Conservation (phyloP, 1,140 invertebrate species). For the Agrypnia vestita region DNA sequence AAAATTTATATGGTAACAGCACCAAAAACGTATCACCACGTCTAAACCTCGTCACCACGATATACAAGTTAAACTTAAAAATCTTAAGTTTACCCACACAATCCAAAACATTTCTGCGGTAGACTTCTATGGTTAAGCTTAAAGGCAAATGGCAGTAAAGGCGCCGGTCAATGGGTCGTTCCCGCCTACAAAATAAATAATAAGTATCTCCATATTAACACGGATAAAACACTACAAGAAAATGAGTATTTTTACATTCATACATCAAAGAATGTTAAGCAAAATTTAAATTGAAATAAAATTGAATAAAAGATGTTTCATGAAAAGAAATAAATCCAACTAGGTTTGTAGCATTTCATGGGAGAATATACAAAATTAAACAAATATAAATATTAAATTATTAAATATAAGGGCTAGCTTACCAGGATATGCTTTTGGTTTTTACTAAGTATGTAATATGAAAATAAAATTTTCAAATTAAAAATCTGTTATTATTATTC, state of each 20-base stretch:
- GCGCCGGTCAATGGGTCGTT: constrained; percentile 27
- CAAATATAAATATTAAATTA: too few species aligned
- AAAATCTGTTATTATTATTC: background rate
- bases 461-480: too few species aligned
- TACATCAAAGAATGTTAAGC: background rate
- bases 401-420: too few species aligned
- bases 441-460: too few species aligned
- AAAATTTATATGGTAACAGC: constrained; percentile 31
- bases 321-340: too few species aligned
- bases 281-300: too few species aligned
- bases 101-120: background rate
- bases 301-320: too few species aligned
- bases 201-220: constrained; percentile 17
- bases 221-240: background rate
- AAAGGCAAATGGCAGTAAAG: constrained; percentile 35
- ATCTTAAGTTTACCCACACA: background rate
- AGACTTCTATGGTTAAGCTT: background rate
- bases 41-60: constrained; percentile 22
- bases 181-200: constrained; percentile 32
- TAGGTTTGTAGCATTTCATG: too few species aligned
- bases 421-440: too few species aligned
- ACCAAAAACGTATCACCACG: constrained; percentile 27
- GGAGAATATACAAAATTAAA: too few species aligned
- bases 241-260: constrained; percentile 13
- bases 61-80: background rate